Evolutionary conservation across 2,797 vertebrate species (phyloP).

Genomic region (Melanotaenia parkinsoni): DNA sequence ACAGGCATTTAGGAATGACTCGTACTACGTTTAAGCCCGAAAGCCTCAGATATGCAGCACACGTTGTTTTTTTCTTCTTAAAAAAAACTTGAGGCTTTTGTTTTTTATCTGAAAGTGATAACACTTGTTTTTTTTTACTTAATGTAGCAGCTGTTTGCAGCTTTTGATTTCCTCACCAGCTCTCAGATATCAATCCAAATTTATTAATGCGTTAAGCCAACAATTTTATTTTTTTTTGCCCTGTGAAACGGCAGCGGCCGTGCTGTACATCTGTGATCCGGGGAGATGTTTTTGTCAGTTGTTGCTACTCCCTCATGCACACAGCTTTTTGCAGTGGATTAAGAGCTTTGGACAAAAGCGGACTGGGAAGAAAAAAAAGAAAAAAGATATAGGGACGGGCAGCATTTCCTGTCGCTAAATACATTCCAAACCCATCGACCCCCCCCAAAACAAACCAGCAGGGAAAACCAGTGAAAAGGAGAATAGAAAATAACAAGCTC

Average conservation of each 20-base stretch:
- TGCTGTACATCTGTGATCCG: conserved; percentile 51
- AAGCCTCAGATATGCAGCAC: conserved; percentile 20
- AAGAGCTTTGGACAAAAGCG: conserved; percentile 87
- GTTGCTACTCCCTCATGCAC: conserved; percentile 42
- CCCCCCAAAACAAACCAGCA: conserved; percentile 30
- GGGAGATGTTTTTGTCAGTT: conserved; percentile 52
- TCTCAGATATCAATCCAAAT: conserved; percentile 5
- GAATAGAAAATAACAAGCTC: conserved; percentile 67
- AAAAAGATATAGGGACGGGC: conserved; percentile 43
- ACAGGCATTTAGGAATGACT: conserved; percentile 66
- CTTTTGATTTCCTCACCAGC: conserved; percentile 8
- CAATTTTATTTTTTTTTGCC: conserved; percentile 22
- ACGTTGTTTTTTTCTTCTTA: conserved; percentile 8
- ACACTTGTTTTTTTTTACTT: conserved; percentile 26
- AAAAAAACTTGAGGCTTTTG: conserved; percentile 1
- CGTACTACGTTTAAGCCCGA: conserved; percentile 26
- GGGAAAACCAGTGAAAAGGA: conserved; percentile 60
- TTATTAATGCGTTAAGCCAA: conserved; percentile 21
- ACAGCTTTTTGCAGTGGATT: conserved; percentile 61
- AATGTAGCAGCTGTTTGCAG: conserved; percentile 18
- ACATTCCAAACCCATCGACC: conserved; percentile 82
- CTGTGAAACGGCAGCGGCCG: conserved; percentile 2
- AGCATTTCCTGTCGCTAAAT: conserved; percentile 88
- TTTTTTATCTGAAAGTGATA: not conserved
- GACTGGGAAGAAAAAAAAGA: conserved; percentile 53